Evolutionary conservation across 2,113 vertebrate species (phyloP).

Genomic region (Microcebus ravelobensis): DNA sequence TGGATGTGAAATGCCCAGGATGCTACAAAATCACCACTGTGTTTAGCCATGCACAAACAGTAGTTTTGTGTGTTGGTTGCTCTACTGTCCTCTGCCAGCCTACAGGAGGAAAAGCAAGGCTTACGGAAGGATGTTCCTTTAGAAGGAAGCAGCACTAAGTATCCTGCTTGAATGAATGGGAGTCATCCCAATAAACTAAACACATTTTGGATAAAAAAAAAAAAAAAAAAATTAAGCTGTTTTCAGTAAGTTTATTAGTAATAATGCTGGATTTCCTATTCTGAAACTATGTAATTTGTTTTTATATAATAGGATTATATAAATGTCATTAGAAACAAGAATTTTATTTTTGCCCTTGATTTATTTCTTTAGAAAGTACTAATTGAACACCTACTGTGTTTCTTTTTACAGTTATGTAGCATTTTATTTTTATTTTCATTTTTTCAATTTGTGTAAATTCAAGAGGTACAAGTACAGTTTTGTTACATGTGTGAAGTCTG

Average conservation of each 20-base stretch:
- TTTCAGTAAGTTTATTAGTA: constrained; percentile 48
- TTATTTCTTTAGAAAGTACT: too few relatives aligned
- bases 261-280: neutral
- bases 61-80: constrained; percentile 88
- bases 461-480: too few relatives aligned
- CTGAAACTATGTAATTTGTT: neutral
- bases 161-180: too few relatives aligned
- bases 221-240: neutral
- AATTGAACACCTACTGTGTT: too few relatives aligned
- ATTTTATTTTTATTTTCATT: too few relatives aligned
- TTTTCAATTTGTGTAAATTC: too few relatives aligned
- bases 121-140: constrained; percentile 85
- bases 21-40: constrained; percentile 90
- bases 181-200: too few relatives aligned
- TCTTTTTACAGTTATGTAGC: too few relatives aligned
- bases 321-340: constrained; percentile 17
- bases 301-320: neutral
- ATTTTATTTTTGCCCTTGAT: neutral
- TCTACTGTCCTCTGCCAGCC: constrained; percentile 90
- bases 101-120: constrained; percentile 87
- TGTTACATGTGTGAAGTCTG: too few relatives aligned
- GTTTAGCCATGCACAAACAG: constrained; percentile 89
- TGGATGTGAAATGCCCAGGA: constrained; percentile 93
- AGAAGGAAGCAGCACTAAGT: too few relatives aligned
- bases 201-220: too few relatives aligned